phyloP scores from a whole-genome alignment of 2,888 invertebrate species.

The Ichneumoninae sp. region DNA sequence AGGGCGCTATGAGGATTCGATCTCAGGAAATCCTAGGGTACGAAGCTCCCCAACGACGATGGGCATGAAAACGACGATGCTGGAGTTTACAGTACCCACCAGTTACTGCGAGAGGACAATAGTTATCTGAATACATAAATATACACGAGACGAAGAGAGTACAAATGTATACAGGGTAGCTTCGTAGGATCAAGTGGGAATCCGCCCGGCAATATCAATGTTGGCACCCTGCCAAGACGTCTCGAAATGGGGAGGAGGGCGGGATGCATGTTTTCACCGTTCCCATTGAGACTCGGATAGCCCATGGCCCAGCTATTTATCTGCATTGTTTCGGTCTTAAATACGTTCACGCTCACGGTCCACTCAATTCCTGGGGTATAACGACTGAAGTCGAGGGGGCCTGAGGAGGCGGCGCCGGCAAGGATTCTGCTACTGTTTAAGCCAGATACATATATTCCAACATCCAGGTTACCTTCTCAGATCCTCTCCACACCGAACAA shows the following conservation, averaged over 20 bases:
- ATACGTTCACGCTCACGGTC: constrained; percentile 59
- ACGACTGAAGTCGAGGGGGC: constrained; percentile 39
- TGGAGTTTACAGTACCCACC: constrained; percentile 76
- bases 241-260: constrained; percentile 75
- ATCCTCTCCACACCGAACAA: constrained; percentile 48
- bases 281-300: constrained; percentile 33
- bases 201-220: constrained; percentile 74
- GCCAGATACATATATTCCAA: constrained; percentile 18
- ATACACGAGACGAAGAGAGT: constrained; percentile 21
- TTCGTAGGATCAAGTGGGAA: constrained; percentile 51
- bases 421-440: constrained; percentile 40
- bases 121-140: constrained; percentile 73
- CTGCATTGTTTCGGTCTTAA: constrained; percentile 78
- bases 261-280: constrained; percentile 58
- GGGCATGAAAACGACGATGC: constrained; percentile 78
- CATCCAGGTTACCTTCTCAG: constrained; percentile 4
- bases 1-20: constrained; percentile 27
- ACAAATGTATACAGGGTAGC: constrained; percentile 30
- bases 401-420: constrained; percentile 43
- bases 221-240: constrained; percentile 80
- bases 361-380: constrained; percentile 59
- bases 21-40: constrained; percentile 65
- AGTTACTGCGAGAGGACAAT: constrained; percentile 76
- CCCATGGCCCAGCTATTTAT: constrained; percentile 76
- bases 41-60: constrained; percentile 65